Evolutionary conservation across 2,797 vertebrate species (phyloP).

Genomic region (Astyanax mexicanus): DNA sequence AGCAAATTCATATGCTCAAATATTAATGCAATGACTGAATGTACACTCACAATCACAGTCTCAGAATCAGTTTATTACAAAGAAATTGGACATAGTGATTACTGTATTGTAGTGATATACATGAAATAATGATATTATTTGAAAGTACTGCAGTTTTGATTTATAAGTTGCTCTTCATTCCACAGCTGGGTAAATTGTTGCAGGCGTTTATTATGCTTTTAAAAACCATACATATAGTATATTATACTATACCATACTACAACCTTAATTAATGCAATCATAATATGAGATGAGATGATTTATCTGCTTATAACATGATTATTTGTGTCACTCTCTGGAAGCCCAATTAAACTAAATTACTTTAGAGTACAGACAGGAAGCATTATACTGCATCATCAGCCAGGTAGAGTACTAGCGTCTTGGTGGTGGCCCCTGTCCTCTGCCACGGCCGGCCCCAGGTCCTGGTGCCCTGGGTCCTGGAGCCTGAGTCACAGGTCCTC

Average conservation of each 20-base stretch:
- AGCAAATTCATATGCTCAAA: too few relatives aligned
- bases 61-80: conserved; percentile 19
- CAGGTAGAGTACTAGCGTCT: conserved; percentile 19
- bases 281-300: neutral
- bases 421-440: conserved; percentile 56
- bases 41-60: too few relatives aligned
- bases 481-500: conserved; percentile 68
- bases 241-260: neutral
- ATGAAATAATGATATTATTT: neutral
- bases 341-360: neutral
- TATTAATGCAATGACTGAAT: too few relatives aligned
- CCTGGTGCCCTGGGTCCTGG: conserved; percentile 57
- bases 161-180: neutral
- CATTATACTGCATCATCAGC: neutral
- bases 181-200: neutral
- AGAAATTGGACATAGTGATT: neutral
- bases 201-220: neutral
- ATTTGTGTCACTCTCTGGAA: neutral
- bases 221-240: too few relatives aligned
- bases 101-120: neutral
- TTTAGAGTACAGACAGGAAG: neutral
- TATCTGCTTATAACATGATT: neutral
- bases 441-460: conserved; percentile 58
- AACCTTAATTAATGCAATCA: too few relatives aligned
- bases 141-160: neutral